Base-by-base conservation (phyloP, 2,888 invertebrate genomes). In the Myathropa florea region DNA sequence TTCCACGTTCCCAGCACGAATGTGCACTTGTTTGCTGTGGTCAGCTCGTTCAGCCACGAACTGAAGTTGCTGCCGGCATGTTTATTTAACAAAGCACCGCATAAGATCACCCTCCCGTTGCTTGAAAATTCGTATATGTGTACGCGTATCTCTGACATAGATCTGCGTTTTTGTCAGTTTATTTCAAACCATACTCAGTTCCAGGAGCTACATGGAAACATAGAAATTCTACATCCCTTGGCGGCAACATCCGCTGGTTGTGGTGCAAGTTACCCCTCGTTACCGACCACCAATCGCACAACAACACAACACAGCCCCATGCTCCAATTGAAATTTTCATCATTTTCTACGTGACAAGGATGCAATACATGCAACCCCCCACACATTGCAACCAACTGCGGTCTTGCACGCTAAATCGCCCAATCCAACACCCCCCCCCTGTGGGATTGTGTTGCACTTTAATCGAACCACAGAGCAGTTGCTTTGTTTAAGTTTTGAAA, bases 401-500 rank as follows among this genome's bases (percentile, higher is more conserved):
- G 46, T 46, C 46, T 46, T n/a, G 39, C 39, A 39, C 14, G 3
- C 39, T 14, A 39, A 39, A 39, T 14, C 18, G 7, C 7, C 7
- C 46, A 18, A 12, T 30, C 46, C 46, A n/a, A n/a, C n/a, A 7
- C n/a, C n/a, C 6, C n/a, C 12, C 36, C n/a, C 59, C 23, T 33
- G 30, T 26, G 18, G 23, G 21, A n/a, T 24, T 59, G 14, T 21
- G 23, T 24, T 70, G 70, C 70, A 70, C 6, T 70, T n/a, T 59
- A 18, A 9, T 39, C 10, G 21, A 59, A 59, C n/a, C 36, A n/a
- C n/a, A 70, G 12, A 68, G 24, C 14, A 21, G 24, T 57, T 68
- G 36, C 36, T 59, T 67, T 70, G 36, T 68, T 68, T 57, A 33
- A 59, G 23, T 70, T 70, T 4, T 36, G 26, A 26, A 68, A 14